Evolutionary conservation across 1,140 invertebrate species (phyloP), one percentile per base, ranked within the genome.

Genomic region (Drosophila asahinai): DNA sequence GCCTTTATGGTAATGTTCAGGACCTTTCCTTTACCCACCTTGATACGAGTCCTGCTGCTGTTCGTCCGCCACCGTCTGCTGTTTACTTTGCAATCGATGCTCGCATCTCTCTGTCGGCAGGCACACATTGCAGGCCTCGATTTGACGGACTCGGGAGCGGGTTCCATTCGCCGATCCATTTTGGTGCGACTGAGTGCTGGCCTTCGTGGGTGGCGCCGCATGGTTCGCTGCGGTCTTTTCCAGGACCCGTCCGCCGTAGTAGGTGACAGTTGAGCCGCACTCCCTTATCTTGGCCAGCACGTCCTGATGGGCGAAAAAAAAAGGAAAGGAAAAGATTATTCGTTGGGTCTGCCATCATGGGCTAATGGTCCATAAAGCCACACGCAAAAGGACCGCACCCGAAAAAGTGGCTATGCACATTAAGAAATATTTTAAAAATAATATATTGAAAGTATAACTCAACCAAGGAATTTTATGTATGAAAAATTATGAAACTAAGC

Each of bases 271-370:
- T 0, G 97, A 97, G 6, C 97, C 97, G 81, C 95, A 97, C 83
- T 97, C 97, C 49, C 97, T 94, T 77, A 98, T 97, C 93, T 97
- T 97, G 73, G 96, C 95, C 43, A 98, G 92, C n/a, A 97, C 96
- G 83, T 97, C 97, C 67, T 96, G 95, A 17, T 14, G 15, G 55
- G 52, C 42, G 19, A 33, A 48, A 40, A 22, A 15, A 40, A 60
- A 36, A 58, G 51, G 27, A 48, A 45, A 27, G 17, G 17, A 40
- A 64, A 42, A 75, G 63, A 58, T 48, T 45, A 51, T 40, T 57
- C 22, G 48, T 19, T 11, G 43, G 63, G 12, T 38, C 43, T 55
- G 27, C 19, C 80, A 80, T 77, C 59, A 81, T 74, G 48, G 25
- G 61, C 47, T 84, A 83, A 83, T 83, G 81, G 81, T 61, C 55